phyloP scores from a whole-genome alignment of 2,797 vertebrate genomes.

The Tympanoctomys barrerae region DNA sequence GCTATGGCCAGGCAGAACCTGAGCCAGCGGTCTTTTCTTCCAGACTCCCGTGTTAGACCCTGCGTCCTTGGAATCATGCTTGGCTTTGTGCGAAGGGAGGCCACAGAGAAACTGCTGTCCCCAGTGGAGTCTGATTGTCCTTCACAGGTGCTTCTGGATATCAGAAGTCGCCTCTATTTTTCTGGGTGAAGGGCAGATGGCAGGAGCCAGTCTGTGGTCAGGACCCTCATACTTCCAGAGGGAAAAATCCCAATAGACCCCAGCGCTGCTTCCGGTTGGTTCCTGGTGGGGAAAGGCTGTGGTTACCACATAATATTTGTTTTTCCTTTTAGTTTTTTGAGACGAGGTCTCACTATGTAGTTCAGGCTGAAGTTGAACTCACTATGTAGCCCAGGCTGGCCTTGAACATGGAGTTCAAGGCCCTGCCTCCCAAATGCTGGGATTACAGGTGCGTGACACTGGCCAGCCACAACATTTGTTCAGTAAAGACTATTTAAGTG shows the following conservation, averaged over 20 bases:
- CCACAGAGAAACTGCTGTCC: background rate
- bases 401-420: too few relatives aligned
- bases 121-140: background rate
- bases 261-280: background rate
- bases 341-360: background rate
- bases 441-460: background rate
- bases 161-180: background rate
- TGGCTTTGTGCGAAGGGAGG: background rate
- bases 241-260: background rate
- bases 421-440: background rate
- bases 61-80: background rate
- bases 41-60: background rate
- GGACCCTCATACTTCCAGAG: fast-evolving
- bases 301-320: background rate
- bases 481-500: background rate
- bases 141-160: background rate
- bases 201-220: background rate
- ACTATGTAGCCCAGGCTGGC: background rate
- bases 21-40: background rate
- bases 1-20: background rate
- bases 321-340: background rate
- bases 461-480: background rate
- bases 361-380: background rate
- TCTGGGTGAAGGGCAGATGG: background rate
- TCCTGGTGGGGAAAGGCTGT: background rate